Base-by-base conservation (phyloP, 1,140 invertebrate species). In the Olivierus martensii region DNA sequence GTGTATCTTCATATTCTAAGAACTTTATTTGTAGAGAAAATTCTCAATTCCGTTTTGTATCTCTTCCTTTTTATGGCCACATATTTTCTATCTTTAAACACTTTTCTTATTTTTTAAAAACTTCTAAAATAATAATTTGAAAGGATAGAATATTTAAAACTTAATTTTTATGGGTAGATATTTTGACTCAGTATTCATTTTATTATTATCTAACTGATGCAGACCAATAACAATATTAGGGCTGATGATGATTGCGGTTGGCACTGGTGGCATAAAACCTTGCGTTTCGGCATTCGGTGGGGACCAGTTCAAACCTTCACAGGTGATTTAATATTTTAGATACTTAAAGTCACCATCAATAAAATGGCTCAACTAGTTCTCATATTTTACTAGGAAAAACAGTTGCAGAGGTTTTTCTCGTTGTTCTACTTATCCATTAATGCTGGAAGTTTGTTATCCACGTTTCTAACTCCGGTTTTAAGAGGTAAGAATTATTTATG, bases 201-300 rank as follows among this genome's bases (percentile, higher is more conserved):
- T n/a, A n/a, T n/a, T n/a, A n/a, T n/a, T n/a, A n/a, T n/a, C n/a
- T n/a, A n/a, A n/a, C n/a, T n/a, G n/a, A n/a, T n/a, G n/a, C 72
- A 84, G 81, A 59, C 71, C 69, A 53, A 76, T 86, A 34, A 80
- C 83, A 2, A 74, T 89, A 7, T 11, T 86, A 12, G 88, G 87
- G 3, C 55, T 70, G 12, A 47, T 59, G 0, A 69, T 93, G 15
- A 88, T 95, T 57, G 87, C 87, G 3, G 51, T 91, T 12, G 90
- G 90, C 1, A 91, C 89, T 0, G 95, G 91, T 10, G 90, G 94
- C 2, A 98, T 99, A 62, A 98, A 99, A 66, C 92, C 94, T 0
- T 97, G 92, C 66, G 93, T 97, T 0, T 80, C 87, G 0, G 85
- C 93, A 0, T 98, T 98, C 67, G 94, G 94, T 17, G 94, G 90